phyloP scores from a whole-genome alignment of 2,113 vertebrate genomes.

The Capreolus pygargus region DNA sequence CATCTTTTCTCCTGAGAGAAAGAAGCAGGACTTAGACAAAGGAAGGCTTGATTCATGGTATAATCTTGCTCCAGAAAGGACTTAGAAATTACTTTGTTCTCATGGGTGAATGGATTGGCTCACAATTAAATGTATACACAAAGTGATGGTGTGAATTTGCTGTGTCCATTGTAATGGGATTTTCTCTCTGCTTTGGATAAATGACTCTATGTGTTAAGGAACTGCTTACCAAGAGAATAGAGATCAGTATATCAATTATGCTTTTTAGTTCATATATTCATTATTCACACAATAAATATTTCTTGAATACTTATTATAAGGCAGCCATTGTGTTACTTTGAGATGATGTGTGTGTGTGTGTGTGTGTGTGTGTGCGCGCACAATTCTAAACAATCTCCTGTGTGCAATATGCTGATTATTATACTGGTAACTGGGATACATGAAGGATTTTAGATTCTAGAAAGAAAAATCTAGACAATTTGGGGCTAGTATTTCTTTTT shows the following conservation, averaged over 20 bases:
- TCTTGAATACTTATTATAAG: not conserved
- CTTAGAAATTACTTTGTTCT: not conserved
- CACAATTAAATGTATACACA: not conserved
- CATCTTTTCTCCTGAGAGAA: not conserved
- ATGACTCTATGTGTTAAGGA: not conserved
- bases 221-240: not conserved
- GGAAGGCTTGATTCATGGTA: not conserved
- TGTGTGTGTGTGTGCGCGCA: not conserved
- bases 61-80: not conserved
- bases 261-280: not conserved
- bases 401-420: not conserved
- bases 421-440: not conserved
- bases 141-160: not conserved
- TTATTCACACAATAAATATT: not conserved
- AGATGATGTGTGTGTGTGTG: not conserved
- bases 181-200: not conserved
- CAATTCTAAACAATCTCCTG: not conserved
- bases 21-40: slow-evolving; percentile 21
- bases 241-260: not conserved
- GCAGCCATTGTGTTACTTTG: not conserved
- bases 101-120: not conserved
- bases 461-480: not conserved
- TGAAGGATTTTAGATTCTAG: not conserved
- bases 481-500: not conserved
- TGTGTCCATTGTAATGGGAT: not conserved